Conservation (phyloP, 2,113 vertebrate species). For the Urocynchramus pylzowi region DNA sequence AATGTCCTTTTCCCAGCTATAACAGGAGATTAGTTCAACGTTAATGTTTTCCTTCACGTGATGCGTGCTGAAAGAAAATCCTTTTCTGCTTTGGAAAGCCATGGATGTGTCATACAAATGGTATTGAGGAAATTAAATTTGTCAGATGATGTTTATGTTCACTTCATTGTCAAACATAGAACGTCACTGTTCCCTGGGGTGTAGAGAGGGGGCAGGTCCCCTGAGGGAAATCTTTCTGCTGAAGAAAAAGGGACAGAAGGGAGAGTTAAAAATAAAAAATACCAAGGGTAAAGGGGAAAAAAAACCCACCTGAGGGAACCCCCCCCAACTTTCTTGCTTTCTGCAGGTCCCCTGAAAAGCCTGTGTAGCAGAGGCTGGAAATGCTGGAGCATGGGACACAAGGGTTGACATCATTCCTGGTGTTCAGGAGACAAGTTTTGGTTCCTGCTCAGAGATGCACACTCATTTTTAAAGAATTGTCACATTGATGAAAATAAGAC, state of each 20-base stretch:
- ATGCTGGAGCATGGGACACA: not conserved
- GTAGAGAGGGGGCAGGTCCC: not conserved
- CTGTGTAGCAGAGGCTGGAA: not conserved
- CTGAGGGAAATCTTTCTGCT: not conserved
- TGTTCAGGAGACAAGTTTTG: not conserved
- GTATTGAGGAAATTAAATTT: not conserved
- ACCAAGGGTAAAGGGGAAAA: fast-evolving
- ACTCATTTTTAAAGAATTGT: not conserved
- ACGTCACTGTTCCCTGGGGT: not conserved
- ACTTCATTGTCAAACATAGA: not conserved
- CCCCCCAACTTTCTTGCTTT: not conserved
- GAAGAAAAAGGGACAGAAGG: not conserved
- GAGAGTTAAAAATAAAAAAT: not conserved
- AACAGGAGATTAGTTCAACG: not conserved
- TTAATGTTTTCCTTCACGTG: not conserved
- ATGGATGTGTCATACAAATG: not conserved
- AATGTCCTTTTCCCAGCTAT: not conserved
- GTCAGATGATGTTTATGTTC: not conserved
- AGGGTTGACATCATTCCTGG: fast-evolving
- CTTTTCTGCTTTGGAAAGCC: not conserved
- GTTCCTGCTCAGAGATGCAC: not conserved
- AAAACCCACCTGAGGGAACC: fast-evolving
- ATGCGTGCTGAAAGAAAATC: not conserved
- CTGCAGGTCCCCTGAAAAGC: not conserved
- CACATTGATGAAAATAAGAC: not conserved